Conservation (phyloP, 2,113 vertebrate species). For the Pseudopodoces humilis region DNA sequence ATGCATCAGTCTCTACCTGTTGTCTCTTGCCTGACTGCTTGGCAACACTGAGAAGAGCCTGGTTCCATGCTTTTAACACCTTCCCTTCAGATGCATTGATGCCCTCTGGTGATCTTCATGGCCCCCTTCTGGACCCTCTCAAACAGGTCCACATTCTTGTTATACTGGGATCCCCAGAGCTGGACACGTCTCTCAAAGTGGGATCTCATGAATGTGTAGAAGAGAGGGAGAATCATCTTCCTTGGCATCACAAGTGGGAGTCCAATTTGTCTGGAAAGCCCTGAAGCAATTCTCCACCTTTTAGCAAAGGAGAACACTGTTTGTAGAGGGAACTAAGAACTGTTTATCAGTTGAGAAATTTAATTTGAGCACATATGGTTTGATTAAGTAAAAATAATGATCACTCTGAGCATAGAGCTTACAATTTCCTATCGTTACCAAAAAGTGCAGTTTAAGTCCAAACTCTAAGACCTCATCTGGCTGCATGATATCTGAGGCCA, state of each 20-base stretch:
- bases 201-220: no score
- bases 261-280: background rate
- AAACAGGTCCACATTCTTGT: background rate
- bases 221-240: background rate
- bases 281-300: background rate
- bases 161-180: no score
- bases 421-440: background rate
- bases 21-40: background rate
- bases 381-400: background rate
- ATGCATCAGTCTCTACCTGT: background rate
- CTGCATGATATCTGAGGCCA: background rate
- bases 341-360: background rate
- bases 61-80: background rate
- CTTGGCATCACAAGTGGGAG: background rate
- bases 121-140: background rate
- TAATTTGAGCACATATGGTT: background rate
- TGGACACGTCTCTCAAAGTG: background rate
- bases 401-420: background rate
- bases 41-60: background rate
- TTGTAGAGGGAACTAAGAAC: background rate
- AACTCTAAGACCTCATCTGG: background rate
- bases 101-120: background rate
- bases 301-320: background rate
- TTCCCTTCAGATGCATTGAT: background rate
- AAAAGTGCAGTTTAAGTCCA: background rate